Base-by-base conservation (phyloP, 2,888 invertebrate species). In the Andrena haemorrhoa region DNA sequence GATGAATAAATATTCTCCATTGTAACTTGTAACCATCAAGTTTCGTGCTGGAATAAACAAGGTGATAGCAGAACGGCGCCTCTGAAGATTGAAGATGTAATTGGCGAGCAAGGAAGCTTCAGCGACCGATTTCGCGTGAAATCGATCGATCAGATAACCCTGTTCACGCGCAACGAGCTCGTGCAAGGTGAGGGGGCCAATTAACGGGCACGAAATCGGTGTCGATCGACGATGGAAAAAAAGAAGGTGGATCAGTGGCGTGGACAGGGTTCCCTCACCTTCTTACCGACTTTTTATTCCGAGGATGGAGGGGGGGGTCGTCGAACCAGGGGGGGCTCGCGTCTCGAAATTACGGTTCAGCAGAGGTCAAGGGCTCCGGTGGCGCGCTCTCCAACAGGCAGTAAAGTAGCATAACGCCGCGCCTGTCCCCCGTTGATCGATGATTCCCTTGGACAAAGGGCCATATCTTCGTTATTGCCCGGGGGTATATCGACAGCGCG, bases 361-460 rank as follows among this genome's bases (percentile, higher is more conserved):
- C 68, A 16, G 26, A 31, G 87, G 86, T 86, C 86, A 86, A 85
- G 81, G 78, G 73, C 82, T 75, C 70, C 65, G 47, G 51, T 53
- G 49, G 79, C 53, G 75, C 49, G 82, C 73, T 80, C 75, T 88
- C 85, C 84, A 86, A 84, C 81, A 61, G 78, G 85, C 86, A 76
- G 82, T 88, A 86, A 88, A 86, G 79, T 84, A 80, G 79, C 77
- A 69, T 75, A 72, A 78, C 58, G 70, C 72, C 74, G 75, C 29
- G 77, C 69, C 83, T 75, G 85, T 70, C 81, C 72, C 69, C 58
- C 65, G 77, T 86, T 88, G 88, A 88, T 88, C 86, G 88, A 88
- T 86, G 82, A 88, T 86, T 81, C 82, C 77, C 53, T 74, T 49
- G 86, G 79, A 88, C 88, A 88, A 88, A 88, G 86, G 82, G 82